Base-by-base conservation (phyloP, 1,140 invertebrate species). In the Trialeurodes vaporariorum region DNA sequence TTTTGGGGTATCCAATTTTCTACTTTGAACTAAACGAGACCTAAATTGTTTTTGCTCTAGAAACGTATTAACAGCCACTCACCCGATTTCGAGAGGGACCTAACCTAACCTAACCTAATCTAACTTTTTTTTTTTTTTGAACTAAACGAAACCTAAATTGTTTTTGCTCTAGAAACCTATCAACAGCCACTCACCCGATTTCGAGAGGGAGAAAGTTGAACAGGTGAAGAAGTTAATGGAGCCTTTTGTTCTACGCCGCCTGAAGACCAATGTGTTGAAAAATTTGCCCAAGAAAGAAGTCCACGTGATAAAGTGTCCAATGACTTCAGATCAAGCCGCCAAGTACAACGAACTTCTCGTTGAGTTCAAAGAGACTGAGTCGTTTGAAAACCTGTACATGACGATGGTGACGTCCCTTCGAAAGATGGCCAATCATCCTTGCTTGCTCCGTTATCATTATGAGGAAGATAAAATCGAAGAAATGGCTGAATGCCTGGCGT, bases 181-280 rank as follows among this genome's bases (percentile, higher is more conserved):
- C 68, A 79, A 80, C 69, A 80, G 81, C 25, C 75, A 80, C 62
- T 73, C 76, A 26, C 86, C 87, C n/a, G 77, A 84, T 21, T 96
- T 94, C 79, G 93, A 96, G 76, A 84, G 86, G 73, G 89, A 93
- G 67, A 89, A 94, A 78, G 90, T 97, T 23, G 86, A 87, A 64
- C 92, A 96, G 75, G 95, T 95, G 0, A 97, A 98, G 75, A 80
- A 87, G 68, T 97, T 98, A 69, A 96, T 98, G 90, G 91, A 91
- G 75, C 96, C 96, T 0, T 98, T 98, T 79, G 87, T 98, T 11
- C 80, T 98, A 25, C 79, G 96, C n/a, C 81, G 96, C 68, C 80
- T 98, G 2, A 98, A 98, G 77, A 76, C 81, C 25, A 87, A 94
- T 72, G 95, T 98, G 0, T 81, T 98, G 0, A 82, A 84, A 63